Evolutionary conservation across 2,113 vertebrate species (phyloP).

Genomic region (Pollimyrus isidori): DNA sequence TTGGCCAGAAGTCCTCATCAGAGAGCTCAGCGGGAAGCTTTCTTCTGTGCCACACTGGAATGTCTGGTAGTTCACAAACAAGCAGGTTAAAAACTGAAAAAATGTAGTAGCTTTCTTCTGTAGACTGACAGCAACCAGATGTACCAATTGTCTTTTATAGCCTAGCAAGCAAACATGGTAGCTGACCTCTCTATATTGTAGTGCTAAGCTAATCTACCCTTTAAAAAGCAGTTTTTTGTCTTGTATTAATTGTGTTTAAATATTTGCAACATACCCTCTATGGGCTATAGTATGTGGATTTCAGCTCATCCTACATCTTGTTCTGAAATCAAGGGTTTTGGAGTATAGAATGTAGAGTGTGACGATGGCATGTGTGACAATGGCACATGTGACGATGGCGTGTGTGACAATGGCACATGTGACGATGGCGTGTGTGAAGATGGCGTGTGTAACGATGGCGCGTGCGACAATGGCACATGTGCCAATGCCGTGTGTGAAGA

Average conservation of each 20-base stretch:
- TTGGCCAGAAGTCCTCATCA: not conserved
- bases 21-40: not conserved
- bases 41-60: not conserved
- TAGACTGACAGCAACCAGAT: not conserved
- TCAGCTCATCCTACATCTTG: not conserved
- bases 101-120: not conserved
- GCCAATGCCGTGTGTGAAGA: fast-evolving
- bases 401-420: fast-evolving
- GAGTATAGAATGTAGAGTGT: not conserved
- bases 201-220: not conserved
- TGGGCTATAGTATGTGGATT: not conserved
- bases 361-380: too few species aligned
- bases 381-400: fast-evolving
- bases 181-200: not conserved
- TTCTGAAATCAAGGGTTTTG: not conserved
- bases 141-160: not conserved
- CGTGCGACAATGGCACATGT: fast-evolving
- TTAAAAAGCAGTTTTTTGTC: not conserved
- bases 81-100: not conserved
- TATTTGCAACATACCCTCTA: not conserved
- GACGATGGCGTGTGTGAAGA: too few species aligned
- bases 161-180: not conserved
- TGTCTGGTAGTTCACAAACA: not conserved
- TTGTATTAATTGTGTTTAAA: not conserved
- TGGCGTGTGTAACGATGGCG: too few species aligned